Evolutionary conservation across 2,888 invertebrate genomes (phyloP).

Genomic region (Malachius bipustulatus): DNA sequence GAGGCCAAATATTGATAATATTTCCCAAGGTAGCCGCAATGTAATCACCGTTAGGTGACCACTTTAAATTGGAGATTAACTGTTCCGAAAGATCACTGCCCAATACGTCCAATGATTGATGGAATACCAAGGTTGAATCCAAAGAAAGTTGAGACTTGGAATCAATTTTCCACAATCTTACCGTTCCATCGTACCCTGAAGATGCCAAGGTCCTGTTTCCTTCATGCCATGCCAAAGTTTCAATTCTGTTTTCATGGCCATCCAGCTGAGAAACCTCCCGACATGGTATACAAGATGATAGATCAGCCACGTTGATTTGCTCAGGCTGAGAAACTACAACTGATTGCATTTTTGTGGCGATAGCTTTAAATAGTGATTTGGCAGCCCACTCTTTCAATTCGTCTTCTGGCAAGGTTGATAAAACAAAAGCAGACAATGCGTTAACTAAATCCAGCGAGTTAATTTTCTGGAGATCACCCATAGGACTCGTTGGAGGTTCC

Average conservation of each 20-base stretch:
- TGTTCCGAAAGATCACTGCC: conserved; percentile 42
- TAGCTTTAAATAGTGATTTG: conserved; percentile 43
- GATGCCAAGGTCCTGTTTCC: conserved; percentile 41
- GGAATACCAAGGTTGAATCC: conserved; percentile 45
- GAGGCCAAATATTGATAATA: conserved; percentile 46
- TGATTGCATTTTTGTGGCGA: conserved; percentile 35
- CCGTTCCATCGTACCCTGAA: conserved; percentile 50
- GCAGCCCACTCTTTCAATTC: conserved; percentile 48
- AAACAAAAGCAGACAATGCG: conserved; percentile 46
- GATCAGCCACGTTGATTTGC: conserved; percentile 40
- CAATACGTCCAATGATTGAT: conserved; percentile 38
- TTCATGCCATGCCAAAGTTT: conserved; percentile 36
- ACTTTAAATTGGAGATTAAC: conserved; percentile 38
- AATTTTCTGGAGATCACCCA: conserved; percentile 19
- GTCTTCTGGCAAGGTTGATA: conserved; percentile 42
- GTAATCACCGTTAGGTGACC: conserved; percentile 43
- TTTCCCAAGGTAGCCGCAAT: conserved; percentile 46
- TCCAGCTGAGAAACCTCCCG: conserved; percentile 34
- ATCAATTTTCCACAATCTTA: conserved; percentile 43
- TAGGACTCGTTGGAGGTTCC: conserved; percentile 17
- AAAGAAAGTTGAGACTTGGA: conserved; percentile 30
- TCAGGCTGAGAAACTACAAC: conserved; percentile 31
- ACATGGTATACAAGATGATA: conserved; percentile 36
- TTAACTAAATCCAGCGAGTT: conserved; percentile 44
- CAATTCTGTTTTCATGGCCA: conserved; percentile 42